Evolutionary conservation across 2,797 vertebrate species (phyloP).

Genomic region (Anguilla anguilla): DNA sequence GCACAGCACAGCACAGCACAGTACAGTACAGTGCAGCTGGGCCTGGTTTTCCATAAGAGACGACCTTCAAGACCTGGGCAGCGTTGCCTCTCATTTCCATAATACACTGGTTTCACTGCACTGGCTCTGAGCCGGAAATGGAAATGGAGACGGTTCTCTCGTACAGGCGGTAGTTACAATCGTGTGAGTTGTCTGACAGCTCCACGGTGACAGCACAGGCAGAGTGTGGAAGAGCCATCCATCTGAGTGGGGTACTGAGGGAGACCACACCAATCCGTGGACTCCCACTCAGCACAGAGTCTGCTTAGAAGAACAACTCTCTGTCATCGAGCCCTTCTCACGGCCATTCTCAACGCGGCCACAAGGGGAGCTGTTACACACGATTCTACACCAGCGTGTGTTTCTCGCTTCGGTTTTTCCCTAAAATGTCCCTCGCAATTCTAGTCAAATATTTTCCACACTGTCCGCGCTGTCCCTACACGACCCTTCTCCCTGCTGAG

Average conservation of each 20-base stretch:
- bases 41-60: neutral
- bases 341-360: neutral
- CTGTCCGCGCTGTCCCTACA: neutral
- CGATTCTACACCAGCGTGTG: too few relatives aligned
- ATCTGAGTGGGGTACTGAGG: neutral
- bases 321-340: neutral
- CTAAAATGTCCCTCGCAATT: neutral
- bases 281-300: neutral
- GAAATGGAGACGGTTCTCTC: neutral
- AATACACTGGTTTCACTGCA: neutral
- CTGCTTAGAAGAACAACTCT: neutral
- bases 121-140: neutral
- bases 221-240: neutral
- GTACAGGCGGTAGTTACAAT: neutral
- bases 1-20: neutral
- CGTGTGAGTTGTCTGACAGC: neutral
- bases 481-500: neutral
- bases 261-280: neutral
- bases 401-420: too few relatives aligned
- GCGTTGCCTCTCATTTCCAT: neutral
- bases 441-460: neutral
- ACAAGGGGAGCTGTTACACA: neutral
- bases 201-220: neutral
- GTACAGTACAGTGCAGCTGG: neutral
- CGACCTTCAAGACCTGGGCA: neutral